Conservation (phyloP, 2,113 vertebrate genomes). For the Emydocephalus ijimae region DNA sequence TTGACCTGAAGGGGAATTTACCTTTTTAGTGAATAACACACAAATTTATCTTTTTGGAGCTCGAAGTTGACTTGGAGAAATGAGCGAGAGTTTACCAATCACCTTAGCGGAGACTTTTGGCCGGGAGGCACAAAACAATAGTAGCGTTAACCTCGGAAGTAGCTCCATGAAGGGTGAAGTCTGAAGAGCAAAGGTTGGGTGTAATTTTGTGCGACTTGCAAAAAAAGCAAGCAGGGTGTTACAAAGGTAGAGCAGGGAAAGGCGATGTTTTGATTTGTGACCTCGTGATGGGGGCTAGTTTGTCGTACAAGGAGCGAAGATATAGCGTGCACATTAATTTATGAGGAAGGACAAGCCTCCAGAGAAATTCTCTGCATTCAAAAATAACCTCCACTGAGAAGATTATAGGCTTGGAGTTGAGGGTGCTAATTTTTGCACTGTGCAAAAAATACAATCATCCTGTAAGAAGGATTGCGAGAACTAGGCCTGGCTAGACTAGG, state of each 20-base stretch:
- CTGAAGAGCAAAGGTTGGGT: background rate
- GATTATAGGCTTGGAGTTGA: background rate
- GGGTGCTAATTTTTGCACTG: background rate
- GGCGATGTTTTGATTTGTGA: background rate
- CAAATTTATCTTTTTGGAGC: background rate
- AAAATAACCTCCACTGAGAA: background rate
- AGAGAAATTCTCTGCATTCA: background rate
- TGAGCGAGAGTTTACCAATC: constrained; percentile 13
- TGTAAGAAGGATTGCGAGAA: too few species aligned
- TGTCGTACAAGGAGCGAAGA: background rate
- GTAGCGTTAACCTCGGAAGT: background rate
- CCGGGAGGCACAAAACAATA: constrained; percentile 3
- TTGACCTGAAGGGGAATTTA: background rate
- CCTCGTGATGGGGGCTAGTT: background rate
- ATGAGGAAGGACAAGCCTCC: background rate
- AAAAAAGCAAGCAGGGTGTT: background rate
- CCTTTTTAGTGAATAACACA: background rate
- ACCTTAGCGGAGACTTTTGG: constrained; percentile 3
- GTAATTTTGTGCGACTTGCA: background rate
- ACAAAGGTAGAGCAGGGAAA: background rate
- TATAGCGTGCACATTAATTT: background rate
- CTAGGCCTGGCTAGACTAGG: too few species aligned
- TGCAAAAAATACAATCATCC: background rate
- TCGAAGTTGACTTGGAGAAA: constrained; percentile 8
- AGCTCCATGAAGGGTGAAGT: background rate